Evolutionary conservation across 2,888 invertebrate genomes (phyloP), one percentile per base, ranked within the genome.

Genomic region (Erannis defoliaria): DNA sequence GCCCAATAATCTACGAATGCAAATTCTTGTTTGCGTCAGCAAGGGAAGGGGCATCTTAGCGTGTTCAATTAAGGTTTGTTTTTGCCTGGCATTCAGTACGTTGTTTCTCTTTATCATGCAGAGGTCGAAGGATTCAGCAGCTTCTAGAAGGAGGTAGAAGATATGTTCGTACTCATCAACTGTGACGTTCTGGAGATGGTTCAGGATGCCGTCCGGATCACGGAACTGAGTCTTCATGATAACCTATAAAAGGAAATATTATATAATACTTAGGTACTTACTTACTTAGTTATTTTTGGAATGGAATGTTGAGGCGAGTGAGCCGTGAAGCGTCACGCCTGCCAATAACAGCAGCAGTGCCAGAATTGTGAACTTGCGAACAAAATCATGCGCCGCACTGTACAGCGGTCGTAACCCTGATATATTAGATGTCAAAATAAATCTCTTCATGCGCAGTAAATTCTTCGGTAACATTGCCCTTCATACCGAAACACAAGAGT

Each of bases 171-270:
- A 78, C 61, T 90, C 88, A 18, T 85, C 82, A 0, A 88, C 71
- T 0, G 93, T 90, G 0, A 95, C 93, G 81, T 96, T 95, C 71
- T 96, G 96, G 10, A 97, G 93, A 26, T 95, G 96, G 81, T 97
- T 97, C 5, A 98, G 90, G 56, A 97, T 95, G 33, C 97, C 97
- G 77, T 96, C 96, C 0, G 97, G 97, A 78, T 97, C 97, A 59
- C 97, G 94, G 80, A 96, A 97, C 72, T 97, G 97, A 8, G 96
- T 96, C 85, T 97, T 96, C 94, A 97, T 96, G 16, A 96, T 95
- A 0, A 96, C 96, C 95, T 95, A 82, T 0, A 68, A 67, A 59
- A 9, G 3, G 49, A 62, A 33, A 33, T 33, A 8, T 1, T n/a
- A 21, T 42, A 21, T n/a, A 5, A 1, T n/a, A 42, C 3, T 5